These are phyloP conservation scores for Temnothorax nylanderi DNA, from an alignment of 1,140 invertebrate species.

Conservation along the genomic window DNA sequence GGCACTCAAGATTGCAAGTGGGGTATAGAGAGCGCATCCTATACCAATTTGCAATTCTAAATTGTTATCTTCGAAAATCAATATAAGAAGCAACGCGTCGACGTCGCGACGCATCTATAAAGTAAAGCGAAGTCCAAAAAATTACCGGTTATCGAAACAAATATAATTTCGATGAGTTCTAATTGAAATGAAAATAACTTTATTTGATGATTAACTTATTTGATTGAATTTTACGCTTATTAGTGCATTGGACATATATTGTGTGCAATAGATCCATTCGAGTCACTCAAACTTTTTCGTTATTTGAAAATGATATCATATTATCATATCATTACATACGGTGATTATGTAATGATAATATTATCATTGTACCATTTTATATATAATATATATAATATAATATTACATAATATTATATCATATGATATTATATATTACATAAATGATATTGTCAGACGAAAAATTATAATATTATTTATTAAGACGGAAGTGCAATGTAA, in stretches of 20 bases:
- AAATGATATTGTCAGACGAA: neutral
- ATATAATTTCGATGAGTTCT: slow-evolving; percentile 29
- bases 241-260: neutral
- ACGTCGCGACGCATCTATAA: neutral
- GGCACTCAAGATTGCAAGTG: neutral
- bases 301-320: neutral
- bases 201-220: neutral
- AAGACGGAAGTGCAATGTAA: neutral
- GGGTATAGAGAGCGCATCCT: neutral
- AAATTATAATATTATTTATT: neutral
- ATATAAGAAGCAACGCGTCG: neutral
- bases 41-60: slow-evolving; percentile 16
- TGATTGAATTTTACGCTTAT: neutral
- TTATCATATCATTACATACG: neutral
- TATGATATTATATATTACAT: neutral
- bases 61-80: slow-evolving; percentile 16
- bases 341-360: neutral
- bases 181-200: neutral
- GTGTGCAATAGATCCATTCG: neutral
- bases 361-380: neutral
- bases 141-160: neutral
- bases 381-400: neutral
- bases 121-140: slow-evolving; percentile 20
- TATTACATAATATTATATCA: neutral
- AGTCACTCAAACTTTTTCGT: neutral